Evolutionary conservation across 2,888 invertebrate genomes (phyloP), one percentile per base, ranked within the genome.

Genomic region (Eilema griseolum): DNA sequence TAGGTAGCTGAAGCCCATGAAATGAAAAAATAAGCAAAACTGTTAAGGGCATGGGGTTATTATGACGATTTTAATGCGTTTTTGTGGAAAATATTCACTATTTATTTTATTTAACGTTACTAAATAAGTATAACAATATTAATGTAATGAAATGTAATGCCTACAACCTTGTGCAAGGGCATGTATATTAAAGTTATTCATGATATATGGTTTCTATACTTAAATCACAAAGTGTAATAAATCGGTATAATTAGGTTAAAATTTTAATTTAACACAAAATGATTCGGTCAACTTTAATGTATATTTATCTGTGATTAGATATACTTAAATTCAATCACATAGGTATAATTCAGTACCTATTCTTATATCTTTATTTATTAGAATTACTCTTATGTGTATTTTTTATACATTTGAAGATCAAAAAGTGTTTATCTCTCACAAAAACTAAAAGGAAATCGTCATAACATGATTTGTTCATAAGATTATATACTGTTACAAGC

Each of bases 1-100:
- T 75, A 71, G 75, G 72, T 67, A 75, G 80, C 82, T 71, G n/a
- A 82, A 82, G 80, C 82, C 72, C 63, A 74, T 82, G 72, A 73
- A 67, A 74, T 77, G 73, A 67, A 72, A 14, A 41, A 69, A 37
- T 14, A 80, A 81, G 80, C 80, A 62, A 68, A 59, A 80, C 71
- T 69, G 77, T 80, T 80, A 82, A 52, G 73, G 76, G 69, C 57
- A 68, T 62, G 69, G 74, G 69, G 60, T 75, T 72, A 71, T 71
- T 68, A 37, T 71, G 76, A 76, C 75, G 69, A 76, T 71, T 72
- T 62, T 31, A 4, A 10, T 16, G 61, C 14, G 14, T 60, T 68
- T 76, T 75, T 72, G 52, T 71, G 70, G 66, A 72, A 70, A 82
- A 68, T 66, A 52, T 16, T 64, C 41, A 28, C 23, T 23, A 33